Evolutionary conservation across 2,113 vertebrate species (phyloP), one percentile per base, ranked within the genome.

Genomic region (Leuciscus idus): DNA sequence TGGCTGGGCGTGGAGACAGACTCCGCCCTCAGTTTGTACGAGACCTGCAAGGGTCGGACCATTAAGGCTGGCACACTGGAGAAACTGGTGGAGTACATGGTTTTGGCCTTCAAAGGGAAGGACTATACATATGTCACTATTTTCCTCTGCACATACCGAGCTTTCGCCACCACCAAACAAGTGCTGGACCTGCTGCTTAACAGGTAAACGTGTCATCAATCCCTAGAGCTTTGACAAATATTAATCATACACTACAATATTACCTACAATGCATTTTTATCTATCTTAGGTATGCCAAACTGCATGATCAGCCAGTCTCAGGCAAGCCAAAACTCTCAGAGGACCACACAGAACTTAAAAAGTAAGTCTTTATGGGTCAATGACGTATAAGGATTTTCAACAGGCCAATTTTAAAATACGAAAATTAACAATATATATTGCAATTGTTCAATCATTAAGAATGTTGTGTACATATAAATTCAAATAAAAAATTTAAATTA

Each of bases 61-160:
- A 99, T 99, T 91, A 99, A 99, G 92, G 98, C 98, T 0, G 98
- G 98, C 85, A 99, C 98, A 0, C 95, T 99, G 93, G 98, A 99
- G 95, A 94, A 96, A 91, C 96, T 99, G 94, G 98, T 99, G 95
- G 98, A 98, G 90, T 99, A 99, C 94, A 96, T 99, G 95, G 97
- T 99, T 88, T 96, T 96, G 0, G 97, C 98, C 61, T 99, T 98
- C 93, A 96, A 96, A 88, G 97, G 96, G 90, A 98, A 98, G 61
- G 98, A 99, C 93, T 98, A 97, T 90, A 99, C 98, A 89, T 99
- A 99, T 0, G 97, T 99, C 94, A 99, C 98, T 92, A 96, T 99
- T 94, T 99, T 99, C 94, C 95, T 99, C 84, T 99, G 98, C 92
- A 99, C 98, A 1, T 99, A 99, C 94, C 96, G 98, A 4, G 96